Percentiles rank a stretch among this genome's conserved stretches.
These are phyloP conservation scores for Tricholauxania praeusta DNA, from an alignment of 2,888 invertebrate genomes.

Conservation along the genomic window DNA sequence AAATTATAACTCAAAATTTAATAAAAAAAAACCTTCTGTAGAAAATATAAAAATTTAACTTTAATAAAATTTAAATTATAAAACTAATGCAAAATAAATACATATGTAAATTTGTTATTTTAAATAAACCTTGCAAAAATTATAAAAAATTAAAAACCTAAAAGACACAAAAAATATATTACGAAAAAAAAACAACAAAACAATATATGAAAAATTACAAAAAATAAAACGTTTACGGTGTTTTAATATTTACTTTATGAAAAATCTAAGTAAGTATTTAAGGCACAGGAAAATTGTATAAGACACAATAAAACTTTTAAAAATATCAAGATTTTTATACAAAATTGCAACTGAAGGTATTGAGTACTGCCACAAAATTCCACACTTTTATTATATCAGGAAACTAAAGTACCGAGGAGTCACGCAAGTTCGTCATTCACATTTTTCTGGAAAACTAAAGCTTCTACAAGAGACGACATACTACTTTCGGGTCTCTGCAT, in stretches of 20 bases:
- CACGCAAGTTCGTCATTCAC: no score
- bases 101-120: slow-evolving; percentile 51
- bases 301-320: no score
- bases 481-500: no score
- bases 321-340: no score
- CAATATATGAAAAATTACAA: slow-evolving; percentile 32
- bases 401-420: no score
- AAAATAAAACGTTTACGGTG: slow-evolving; percentile 23
- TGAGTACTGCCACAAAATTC: no score
- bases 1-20: slow-evolving; percentile 17
- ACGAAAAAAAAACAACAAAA: slow-evolving; percentile 44
- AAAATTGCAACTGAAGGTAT: no score
- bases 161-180: slow-evolving; percentile 38
- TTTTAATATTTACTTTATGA: slow-evolving; percentile 1
- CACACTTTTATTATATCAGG: no score
- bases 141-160: slow-evolving; percentile 36
- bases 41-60: slow-evolving; percentile 17
- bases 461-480: no score
- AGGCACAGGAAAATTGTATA: no score
- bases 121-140: slow-evolving; percentile 49
- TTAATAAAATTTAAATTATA: slow-evolving; percentile 7
- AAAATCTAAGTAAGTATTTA: no score
- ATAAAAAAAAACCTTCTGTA: slow-evolving; percentile 27
- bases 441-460: no score
- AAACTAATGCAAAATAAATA: slow-evolving; percentile 38